Percentiles rank a stretch among this genome's conserved stretches.
Conservation (phyloP, 2,888 invertebrate species). For the Lithophane semibrunnea region DNA sequence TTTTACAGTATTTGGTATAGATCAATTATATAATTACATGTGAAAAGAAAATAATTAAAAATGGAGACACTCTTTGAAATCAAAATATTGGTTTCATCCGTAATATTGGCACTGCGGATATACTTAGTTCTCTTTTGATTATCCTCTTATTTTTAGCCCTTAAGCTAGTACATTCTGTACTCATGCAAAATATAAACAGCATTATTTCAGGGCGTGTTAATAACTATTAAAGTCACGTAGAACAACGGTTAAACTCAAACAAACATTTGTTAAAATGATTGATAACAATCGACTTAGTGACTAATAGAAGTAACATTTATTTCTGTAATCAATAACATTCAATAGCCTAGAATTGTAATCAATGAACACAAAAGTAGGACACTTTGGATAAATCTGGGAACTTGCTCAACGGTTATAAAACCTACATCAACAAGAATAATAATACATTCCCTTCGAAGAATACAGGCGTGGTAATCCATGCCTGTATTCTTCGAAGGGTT, state of each 20-base stretch:
- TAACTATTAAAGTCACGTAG: constrained; percentile 60
- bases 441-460: no score
- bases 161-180: not conserved
- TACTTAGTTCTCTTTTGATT: not conserved
- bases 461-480: no score
- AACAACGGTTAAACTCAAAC: constrained; percentile 44
- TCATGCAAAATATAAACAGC: constrained; percentile 36
- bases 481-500: not conserved
- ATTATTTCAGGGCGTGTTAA: constrained; percentile 44
- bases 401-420: not conserved
- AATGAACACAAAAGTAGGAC: not conserved
- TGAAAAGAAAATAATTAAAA: no score
- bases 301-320: constrained; percentile 17
- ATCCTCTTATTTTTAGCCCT: not conserved
- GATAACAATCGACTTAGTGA: constrained; percentile 51
- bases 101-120: not conserved
- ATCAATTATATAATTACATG: no score
- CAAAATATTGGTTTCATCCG: not conserved
- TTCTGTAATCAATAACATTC: constrained; percentile 10
- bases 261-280: constrained; percentile 57
- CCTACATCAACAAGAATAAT: not conserved
- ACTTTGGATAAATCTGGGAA: not conserved
- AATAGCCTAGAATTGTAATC: not conserved
- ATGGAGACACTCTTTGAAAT: not conserved
- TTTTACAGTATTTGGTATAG: no score